Conservation (phyloP, 2,113 vertebrate genomes). For the Parotia lawesii region DNA sequence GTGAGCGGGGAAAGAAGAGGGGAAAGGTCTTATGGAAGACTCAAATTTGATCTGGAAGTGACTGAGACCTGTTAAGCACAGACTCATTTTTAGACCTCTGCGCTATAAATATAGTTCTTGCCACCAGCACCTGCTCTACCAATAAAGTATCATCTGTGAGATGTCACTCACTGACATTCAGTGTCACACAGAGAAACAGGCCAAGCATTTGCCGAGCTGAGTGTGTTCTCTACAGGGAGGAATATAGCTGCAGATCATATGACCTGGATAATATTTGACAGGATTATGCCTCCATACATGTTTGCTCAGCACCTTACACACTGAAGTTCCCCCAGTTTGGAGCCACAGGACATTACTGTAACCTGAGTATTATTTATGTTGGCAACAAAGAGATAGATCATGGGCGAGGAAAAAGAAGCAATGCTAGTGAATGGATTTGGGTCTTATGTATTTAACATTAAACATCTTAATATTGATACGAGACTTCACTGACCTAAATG, state of each 20-base stretch:
- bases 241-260: slow-evolving; percentile 22
- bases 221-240: background rate
- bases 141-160: slow-evolving; percentile 31
- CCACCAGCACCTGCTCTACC: slow-evolving; percentile 41
- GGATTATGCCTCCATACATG: background rate
- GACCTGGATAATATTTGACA: slow-evolving; percentile 42
- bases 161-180: slow-evolving; percentile 23
- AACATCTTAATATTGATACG: background rate
- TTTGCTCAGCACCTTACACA: slow-evolving; percentile 32
- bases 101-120: slow-evolving; percentile 8
- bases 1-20: background rate
- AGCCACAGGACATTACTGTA: slow-evolving; percentile 22
- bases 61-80: background rate
- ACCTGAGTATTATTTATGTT: slow-evolving; percentile 38
- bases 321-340: background rate
- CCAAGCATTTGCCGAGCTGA: background rate
- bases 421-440: background rate
- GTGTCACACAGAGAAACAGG: slow-evolving; percentile 2
- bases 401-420: background rate
- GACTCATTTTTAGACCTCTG: slow-evolving; percentile 16
- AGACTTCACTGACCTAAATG: background rate
- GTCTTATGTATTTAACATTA: background rate
- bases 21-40: background rate
- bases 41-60: background rate
- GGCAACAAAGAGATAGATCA: background rate